Evolutionary conservation across 2,888 invertebrate species (phyloP), one percentile per base, ranked within the genome.

Genomic region (Ophonus ardosiacus): DNA sequence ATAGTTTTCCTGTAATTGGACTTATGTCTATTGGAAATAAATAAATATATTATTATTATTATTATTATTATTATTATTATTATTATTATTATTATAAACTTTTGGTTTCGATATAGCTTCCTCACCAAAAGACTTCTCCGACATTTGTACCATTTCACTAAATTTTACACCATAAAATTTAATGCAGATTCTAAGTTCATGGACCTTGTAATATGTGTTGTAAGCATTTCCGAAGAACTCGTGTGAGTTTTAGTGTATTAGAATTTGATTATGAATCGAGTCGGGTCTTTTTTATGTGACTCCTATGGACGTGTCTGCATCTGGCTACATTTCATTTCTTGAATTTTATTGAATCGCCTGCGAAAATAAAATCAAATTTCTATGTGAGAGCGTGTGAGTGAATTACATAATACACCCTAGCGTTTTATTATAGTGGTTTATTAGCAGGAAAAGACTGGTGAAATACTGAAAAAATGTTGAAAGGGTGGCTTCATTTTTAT

Each of bases 311-410:
- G 59, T 59, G 79, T 17, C 61, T 79, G 79, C 79, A 61, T 59
- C 79, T 38, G 71, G 68, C 68, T n/a, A 74, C 71, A 40, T 79
- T 61, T 79, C 79, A 79, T 78, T 57, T 78, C 79, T 79, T 18
- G 79, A 78, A 78, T 79, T 79, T 79, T 79, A 79, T 61, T 51
- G 57, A 78, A 68, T 68, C 68, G 68, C 31, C 15, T 21, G 13
- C 24, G 71, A 43, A 74, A 51, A 74, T 74, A 74, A 74, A 74
- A 74, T 74, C 40, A 74, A 74, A 74, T 74, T 74, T 74, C 17
- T 43, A 43, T 74, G 38, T 40, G 24, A 8, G 63, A 7, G 21
- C 18, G 59, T 13, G 63, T 38, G 68, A 68, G 68, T 68, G 68
- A 68, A 68, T 68, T 68, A 68, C 38, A 68, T 68, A 24, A n/a